phyloP scores from a whole-genome alignment of 2,888 invertebrate genomes.

The Agrochola macilenta region DNA sequence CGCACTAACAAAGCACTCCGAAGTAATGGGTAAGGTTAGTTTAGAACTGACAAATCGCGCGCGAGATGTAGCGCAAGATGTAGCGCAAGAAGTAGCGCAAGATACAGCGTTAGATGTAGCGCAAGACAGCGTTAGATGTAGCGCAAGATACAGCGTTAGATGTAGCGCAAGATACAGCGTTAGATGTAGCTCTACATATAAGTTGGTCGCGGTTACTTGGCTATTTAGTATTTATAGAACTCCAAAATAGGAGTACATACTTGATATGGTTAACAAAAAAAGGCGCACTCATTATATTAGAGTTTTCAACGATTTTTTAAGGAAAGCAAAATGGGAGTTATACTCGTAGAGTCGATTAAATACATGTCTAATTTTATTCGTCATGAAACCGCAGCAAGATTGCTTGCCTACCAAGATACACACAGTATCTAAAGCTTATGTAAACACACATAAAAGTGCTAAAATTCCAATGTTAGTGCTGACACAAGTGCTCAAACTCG shows the following conservation, averaged over 20 bases:
- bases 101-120: too few relatives aligned
- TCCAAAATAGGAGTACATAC: not conserved
- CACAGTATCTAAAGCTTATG: not conserved
- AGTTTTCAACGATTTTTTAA: not conserved
- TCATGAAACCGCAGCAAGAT: not conserved
- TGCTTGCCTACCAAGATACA: not conserved
- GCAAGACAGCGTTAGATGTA: too few relatives aligned
- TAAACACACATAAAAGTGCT: slow-evolving; percentile 16
- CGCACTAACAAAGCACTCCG: not conserved
- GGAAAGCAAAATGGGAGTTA: not conserved
- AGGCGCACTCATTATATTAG: not conserved
- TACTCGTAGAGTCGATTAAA: not conserved
- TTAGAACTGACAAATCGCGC: not conserved
- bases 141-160: too few relatives aligned
- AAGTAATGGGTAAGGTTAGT: not conserved
- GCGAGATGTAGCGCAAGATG: not conserved
- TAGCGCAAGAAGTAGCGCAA: too few relatives aligned
- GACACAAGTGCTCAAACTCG: slow-evolving; percentile 38
- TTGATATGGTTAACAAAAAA: too few relatives aligned
- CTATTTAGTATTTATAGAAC: not conserved
- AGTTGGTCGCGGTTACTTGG: too few relatives aligned
- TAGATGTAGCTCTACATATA: too few relatives aligned
- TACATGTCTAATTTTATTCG: not conserved
- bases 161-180: too few relatives aligned
- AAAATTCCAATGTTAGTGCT: slow-evolving; percentile 24